Evolutionary conservation across 2,888 invertebrate species (phyloP).

Genomic region (Nomada ferruginata): DNA sequence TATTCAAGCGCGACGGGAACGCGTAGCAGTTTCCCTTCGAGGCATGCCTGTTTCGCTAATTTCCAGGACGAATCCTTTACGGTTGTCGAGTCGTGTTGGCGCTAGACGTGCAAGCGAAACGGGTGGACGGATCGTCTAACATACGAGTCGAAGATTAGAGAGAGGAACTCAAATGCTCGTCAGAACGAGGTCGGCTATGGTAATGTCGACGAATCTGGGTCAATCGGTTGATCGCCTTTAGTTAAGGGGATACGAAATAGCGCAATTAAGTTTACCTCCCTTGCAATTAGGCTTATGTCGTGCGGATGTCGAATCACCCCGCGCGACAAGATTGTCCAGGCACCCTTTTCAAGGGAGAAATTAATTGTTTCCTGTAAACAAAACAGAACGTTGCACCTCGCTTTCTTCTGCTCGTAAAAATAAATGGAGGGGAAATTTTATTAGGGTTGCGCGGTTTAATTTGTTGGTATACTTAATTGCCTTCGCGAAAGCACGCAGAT

Average conservation of each 20-base stretch:
- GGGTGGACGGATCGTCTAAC: conserved; percentile 11
- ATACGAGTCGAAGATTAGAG: conserved; percentile 4
- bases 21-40: background rate
- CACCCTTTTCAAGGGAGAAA: background rate
- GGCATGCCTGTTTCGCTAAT: background rate
- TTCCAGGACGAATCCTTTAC: conserved; percentile 3
- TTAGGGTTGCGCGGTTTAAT: no score
- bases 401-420: background rate
- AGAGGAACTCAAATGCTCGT: conserved; percentile 10
- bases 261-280: conserved; percentile 50
- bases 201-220: conserved; percentile 50
- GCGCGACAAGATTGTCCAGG: conserved; percentile 8
- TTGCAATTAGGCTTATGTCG: conserved; percentile 50
- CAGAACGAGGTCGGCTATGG: conserved; percentile 35
- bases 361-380: background rate
- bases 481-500: no score
- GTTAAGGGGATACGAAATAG: conserved; percentile 54
- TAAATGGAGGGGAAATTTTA: background rate
- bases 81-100: background rate
- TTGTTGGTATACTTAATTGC: no score
- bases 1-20: background rate
- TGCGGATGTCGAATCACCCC: conserved; percentile 31
- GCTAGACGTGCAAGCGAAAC: background rate
- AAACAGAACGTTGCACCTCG: background rate
- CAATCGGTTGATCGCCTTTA: conserved; percentile 61